phyloP scores from a whole-genome alignment of 2,888 invertebrate genomes.

The Malthinus flaveolus region DNA sequence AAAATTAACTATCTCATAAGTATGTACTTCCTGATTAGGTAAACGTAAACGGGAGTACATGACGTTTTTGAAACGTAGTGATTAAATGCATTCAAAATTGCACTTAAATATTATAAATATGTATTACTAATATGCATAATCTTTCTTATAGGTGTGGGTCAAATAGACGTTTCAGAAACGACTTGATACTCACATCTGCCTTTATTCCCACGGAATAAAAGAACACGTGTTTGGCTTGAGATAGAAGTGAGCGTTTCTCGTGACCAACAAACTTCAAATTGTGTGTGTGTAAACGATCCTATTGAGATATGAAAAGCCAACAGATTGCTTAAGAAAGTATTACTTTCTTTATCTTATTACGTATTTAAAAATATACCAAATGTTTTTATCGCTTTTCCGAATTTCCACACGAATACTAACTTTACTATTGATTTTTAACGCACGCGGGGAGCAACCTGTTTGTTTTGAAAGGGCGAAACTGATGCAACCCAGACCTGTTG shows the following conservation, averaged over 20 bases:
- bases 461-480: too few species aligned
- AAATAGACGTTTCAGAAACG: constrained; percentile 36
- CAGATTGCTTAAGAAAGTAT: neutral
- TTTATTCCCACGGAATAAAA: constrained; percentile 51
- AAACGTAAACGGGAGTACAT: constrained; percentile 7
- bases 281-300: constrained; percentile 1
- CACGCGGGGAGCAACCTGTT: too few species aligned
- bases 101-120: constrained; percentile 8
- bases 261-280: constrained; percentile 29
- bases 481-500: too few species aligned
- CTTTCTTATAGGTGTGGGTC: constrained; percentile 24
- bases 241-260: constrained; percentile 41
- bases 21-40: constrained; percentile 19
- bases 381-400: too few species aligned
- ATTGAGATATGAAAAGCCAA: neutral
- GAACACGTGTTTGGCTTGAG: constrained; percentile 49
- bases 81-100: constrained; percentile 8
- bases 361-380: too few species aligned
- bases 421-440: too few species aligned
- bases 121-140: constrained; percentile 24
- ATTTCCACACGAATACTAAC: too few species aligned
- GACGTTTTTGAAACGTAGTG: constrained; percentile 9
- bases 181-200: constrained; percentile 48
- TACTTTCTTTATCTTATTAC: neutral
- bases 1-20: constrained; percentile 1